Evolutionary conservation across 2,797 vertebrate genomes (phyloP).

Genomic region (Galagoides demidoff): DNA sequence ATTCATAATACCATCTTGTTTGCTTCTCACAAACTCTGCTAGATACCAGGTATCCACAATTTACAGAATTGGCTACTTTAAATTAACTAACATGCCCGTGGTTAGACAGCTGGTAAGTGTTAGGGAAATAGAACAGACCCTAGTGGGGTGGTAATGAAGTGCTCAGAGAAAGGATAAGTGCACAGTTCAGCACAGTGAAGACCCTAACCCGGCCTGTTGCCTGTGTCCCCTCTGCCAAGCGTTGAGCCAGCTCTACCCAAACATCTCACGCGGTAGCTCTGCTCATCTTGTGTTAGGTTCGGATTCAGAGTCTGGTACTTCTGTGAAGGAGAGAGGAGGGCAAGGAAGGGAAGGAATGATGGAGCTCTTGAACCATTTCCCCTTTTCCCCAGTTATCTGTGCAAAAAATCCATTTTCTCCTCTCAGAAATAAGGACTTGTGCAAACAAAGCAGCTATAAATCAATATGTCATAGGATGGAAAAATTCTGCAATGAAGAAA

Average conservation of each 20-base stretch:
- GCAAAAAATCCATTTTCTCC: background rate
- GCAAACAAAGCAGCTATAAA: background rate
- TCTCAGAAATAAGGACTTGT: conserved; percentile 24
- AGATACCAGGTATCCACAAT: background rate
- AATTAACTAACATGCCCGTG: background rate
- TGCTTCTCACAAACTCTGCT: background rate
- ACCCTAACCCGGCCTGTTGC: background rate
- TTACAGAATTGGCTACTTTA: conserved; percentile 27
- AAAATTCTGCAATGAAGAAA: background rate
- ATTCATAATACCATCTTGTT: background rate
- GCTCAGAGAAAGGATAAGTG: background rate
- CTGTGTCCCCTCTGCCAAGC: background rate
- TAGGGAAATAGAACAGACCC: background rate
- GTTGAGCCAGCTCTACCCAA: background rate
- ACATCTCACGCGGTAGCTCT: background rate
- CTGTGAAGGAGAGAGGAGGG: background rate
- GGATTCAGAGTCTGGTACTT: background rate
- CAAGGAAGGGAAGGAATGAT: background rate
- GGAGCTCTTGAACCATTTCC: background rate
- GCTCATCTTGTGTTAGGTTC: background rate
- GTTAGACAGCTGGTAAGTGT: background rate
- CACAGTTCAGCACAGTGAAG: background rate
- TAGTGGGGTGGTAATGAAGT: background rate
- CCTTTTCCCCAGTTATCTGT: background rate
- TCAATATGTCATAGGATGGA: background rate